Evolutionary conservation across 2,888 invertebrate genomes (phyloP), one percentile per base, ranked within the genome.

Genomic region (Melitaea athalia): DNA sequence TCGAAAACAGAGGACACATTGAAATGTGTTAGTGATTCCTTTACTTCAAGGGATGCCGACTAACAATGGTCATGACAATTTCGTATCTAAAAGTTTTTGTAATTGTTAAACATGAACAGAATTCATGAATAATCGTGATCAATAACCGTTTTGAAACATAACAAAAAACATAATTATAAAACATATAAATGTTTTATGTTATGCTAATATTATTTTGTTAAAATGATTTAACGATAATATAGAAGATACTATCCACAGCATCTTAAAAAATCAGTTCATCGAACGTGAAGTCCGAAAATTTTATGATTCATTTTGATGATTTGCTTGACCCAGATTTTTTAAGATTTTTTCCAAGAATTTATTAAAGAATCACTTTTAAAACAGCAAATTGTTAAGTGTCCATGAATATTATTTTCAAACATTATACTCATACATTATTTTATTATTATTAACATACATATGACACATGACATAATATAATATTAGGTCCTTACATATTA

Each of bases 11-110:
- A 61, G 67, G 63, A 61, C 4, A 8, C 5, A 38, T 61, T 61
- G 69, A 59, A 67, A 53, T 64, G 59, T 71, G 47, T 62, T 59
- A 52, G 59, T 64, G 69, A 69, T 69, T 66, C 63, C 50, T 59
- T 42, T n/a, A 70, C 68, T 60, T 63, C n/a, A 72, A 72, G 65
- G 63, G 52, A 15, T 68, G 80, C 81, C 79, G 82, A 76, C 80
- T 78, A 45, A 55, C 57, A 38, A 60, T 63, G 60, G 62, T 43
- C 42, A 59, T 50, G 8, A 5, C 38, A 38, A 38, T 50, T 59
- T 59, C 79, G 71, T 84, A 82, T 82, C 83, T 85, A 81, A 81
- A 75, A 38, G 59, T 74, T 62, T 72, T 74, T 57, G 71, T 72
- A 66, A 61, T 33, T n/a, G 45, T 61, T 53, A 55, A 61, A 57